Percentiles rank a stretch among this genome's conserved stretches.
phyloP scores from a whole-genome alignment of 1,140 invertebrate genomes.

The Pseudomyrmex dendroicus region DNA sequence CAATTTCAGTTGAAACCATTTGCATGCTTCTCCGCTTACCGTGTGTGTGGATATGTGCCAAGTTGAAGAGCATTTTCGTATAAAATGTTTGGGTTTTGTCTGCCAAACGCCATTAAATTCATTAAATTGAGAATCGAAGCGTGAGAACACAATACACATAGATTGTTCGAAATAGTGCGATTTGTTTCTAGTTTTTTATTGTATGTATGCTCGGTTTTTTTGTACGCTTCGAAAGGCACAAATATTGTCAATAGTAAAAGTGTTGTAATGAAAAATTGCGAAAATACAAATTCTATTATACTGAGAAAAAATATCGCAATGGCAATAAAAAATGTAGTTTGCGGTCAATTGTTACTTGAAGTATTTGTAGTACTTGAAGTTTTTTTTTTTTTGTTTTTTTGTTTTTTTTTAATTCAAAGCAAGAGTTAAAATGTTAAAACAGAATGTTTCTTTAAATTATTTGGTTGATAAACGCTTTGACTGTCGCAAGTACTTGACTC shows the following conservation, averaged over 20 bases:
- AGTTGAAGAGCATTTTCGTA: slow-evolving; percentile 59
- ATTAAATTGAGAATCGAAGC: slow-evolving; percentile 25
- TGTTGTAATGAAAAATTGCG: background rate
- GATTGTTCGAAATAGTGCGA: background rate
- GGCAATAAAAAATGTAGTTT: no score
- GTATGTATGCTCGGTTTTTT: background rate
- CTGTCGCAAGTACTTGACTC: no score
- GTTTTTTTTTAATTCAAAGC: no score
- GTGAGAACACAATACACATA: background rate
- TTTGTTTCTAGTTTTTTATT: background rate
- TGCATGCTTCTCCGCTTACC: slow-evolving; percentile 41
- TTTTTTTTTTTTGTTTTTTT: no score
- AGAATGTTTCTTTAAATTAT: no score
- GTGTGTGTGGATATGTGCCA: slow-evolving; percentile 31
- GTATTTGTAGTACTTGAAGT: no score
- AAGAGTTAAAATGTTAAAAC: no score
- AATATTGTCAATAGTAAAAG: no score
- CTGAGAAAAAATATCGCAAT: no score
- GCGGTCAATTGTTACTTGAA: no score
- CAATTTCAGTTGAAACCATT: slow-evolving; percentile 40
- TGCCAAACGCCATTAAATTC: slow-evolving; percentile 41
- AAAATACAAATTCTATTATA: slow-evolving; percentile 1
- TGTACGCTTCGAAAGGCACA: no score
- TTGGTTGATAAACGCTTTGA: no score
- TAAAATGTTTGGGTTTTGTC: slow-evolving; percentile 19